phyloP scores from a whole-genome alignment of 2,888 invertebrate genomes.

The Molanna angustata region DNA sequence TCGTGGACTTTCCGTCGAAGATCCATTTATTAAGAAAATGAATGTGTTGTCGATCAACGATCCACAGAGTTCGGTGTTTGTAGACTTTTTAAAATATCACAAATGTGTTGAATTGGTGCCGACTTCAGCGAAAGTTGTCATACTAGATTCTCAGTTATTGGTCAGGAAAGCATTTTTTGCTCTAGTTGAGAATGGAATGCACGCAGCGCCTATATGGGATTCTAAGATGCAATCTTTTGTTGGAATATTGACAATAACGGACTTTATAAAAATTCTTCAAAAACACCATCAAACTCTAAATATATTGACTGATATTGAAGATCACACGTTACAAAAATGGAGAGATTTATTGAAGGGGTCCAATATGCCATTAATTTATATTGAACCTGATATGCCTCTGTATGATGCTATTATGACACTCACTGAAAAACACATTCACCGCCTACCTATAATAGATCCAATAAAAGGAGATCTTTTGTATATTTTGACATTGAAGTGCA shows the following conservation, averaged over 20 bases:
- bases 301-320: constrained; percentile 17
- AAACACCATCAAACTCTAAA: constrained; percentile 13
- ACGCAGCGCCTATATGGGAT: constrained; percentile 21
- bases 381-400: constrained; percentile 17
- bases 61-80: constrained; percentile 4
- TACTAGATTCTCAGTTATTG: constrained; percentile 16
- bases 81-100: constrained; percentile 19
- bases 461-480: constrained; percentile 13
- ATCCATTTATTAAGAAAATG: constrained; percentile 14
- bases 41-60: not conserved
- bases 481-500: constrained; percentile 19
- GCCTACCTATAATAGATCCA: constrained; percentile 20
- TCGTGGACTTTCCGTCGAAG: constrained; percentile 16
- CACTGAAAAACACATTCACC: constrained; percentile 19
- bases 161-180: constrained; percentile 20
- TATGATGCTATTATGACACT: constrained; percentile 18
- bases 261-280: constrained; percentile 21
- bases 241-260: constrained; percentile 21
- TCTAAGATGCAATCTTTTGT: constrained; percentile 11
- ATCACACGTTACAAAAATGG: constrained; percentile 21
- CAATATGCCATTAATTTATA: constrained; percentile 12
- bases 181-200: constrained; percentile 14
- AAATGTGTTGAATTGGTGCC: constrained; percentile 19
- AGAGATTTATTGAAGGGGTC: constrained; percentile 16
- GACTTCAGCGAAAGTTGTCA: constrained; percentile 20